Evolutionary conservation across 1,140 invertebrate species (phyloP), one percentile per base, ranked within the genome.

Genomic region (Nautilus pompilius): DNA sequence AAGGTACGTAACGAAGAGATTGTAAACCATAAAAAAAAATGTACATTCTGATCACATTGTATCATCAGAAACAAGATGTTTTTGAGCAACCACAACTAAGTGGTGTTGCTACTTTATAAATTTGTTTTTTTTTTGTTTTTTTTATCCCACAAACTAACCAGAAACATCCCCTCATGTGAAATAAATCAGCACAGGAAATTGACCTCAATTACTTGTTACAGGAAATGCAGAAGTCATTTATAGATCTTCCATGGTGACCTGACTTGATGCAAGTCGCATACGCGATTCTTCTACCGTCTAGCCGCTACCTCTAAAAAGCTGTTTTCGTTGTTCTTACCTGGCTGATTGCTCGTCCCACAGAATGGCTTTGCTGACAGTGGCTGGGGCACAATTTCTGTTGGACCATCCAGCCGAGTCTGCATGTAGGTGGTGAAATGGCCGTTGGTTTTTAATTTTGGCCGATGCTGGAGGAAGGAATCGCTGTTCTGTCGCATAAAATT

Each of bases 361-460:
- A 30, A 24, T n/a, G 56, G 56, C 13, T 30, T 24, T 10, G 32
- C 30, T 17, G 33, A 26, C 22, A 29, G 30, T 5, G 48, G 36
- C 34, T 63, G 60, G 22, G 67, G 64, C 48, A 58, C 72, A 89
- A 89, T 20, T 87, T 64, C 55, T 15, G 51, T 29, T 13, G 67
- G 41, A 33, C 24, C 24, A 46, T 65, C 64, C 13, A 65, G 61
- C n/a, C 73, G 73, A 66, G 85, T 84, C 73, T 87, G 86, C 84
- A 87, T 87, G 63, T 84, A 85, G 28, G 84, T 77, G 6, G 86
- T 86, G 70, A 87, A 87, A 72, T 88, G 86, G 24, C 87, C 87
- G 73, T 88, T 88, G n/a, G 87, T 88, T 75, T 87, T 88, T 54
- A 88, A 82, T 76, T 86, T 86, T 29, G 84, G 82, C 57, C 87